phyloP scores from a whole-genome alignment of 2,797 vertebrate species.

The Cossypha polioptera region DNA sequence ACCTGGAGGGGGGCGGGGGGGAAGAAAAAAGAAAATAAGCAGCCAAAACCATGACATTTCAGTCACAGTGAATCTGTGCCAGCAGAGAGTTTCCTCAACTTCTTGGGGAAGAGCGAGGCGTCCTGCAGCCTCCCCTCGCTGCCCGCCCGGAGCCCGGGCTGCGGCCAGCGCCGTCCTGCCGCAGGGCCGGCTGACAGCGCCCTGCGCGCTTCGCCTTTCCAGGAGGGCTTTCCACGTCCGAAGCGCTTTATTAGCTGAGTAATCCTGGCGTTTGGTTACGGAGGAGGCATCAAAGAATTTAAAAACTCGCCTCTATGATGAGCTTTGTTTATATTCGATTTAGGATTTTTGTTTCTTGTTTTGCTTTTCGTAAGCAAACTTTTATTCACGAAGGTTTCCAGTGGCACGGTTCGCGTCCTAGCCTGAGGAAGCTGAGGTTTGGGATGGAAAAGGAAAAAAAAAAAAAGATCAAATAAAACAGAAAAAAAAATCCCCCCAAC shows the following conservation, averaged over 20 bases:
- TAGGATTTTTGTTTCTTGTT: background rate
- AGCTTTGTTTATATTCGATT: background rate
- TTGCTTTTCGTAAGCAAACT: background rate
- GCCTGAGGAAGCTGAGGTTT: background rate
- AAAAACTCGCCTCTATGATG: background rate
- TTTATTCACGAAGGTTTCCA: background rate
- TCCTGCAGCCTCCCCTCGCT: background rate
- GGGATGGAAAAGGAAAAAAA: background rate
- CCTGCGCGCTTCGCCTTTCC: background rate
- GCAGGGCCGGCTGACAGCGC: background rate
- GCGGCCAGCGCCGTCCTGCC: background rate
- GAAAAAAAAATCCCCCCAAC: background rate
- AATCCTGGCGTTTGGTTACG: background rate
- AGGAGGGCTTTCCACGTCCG: background rate
- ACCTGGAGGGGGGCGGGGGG: accelerated
- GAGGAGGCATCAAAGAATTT: background rate
- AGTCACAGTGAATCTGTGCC: background rate
- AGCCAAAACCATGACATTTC: background rate
- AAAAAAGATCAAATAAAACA: background rate
- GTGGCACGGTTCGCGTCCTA: background rate
- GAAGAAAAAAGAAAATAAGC: accelerated
- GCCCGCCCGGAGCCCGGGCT: background rate
- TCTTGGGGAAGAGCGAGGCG: background rate
- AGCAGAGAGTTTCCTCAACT: background rate
- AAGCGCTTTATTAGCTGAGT: background rate